phyloP scores from a whole-genome alignment of 2,113 vertebrate genomes.

The Strix aluco region DNA sequence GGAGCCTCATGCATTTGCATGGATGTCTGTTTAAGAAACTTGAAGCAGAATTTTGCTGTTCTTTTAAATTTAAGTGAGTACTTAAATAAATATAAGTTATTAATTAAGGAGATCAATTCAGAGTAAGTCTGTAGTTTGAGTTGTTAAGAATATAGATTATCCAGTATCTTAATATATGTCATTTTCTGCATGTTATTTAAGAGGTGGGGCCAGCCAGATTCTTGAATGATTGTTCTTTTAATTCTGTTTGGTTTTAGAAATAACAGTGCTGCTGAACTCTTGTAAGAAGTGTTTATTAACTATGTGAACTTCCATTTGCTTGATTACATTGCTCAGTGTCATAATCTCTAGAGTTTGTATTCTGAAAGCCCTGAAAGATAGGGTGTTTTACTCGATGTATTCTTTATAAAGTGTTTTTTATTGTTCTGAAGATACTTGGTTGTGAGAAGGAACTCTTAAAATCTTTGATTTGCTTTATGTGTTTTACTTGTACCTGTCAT shows the following conservation, averaged over 20 bases:
- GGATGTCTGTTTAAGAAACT: not conserved
- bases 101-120: not conserved
- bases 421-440: not conserved
- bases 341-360: not conserved
- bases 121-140: not conserved
- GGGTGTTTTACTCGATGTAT: not conserved
- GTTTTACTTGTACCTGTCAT: not conserved
- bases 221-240: not conserved
- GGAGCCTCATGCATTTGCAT: not conserved
- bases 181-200: not conserved
- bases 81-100: not conserved
- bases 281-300: not conserved
- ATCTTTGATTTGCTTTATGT: not conserved
- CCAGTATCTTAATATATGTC: not conserved
- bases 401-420: not conserved
- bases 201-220: not conserved
- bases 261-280: not conserved
- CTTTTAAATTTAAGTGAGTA: not conserved
- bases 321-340: not conserved
- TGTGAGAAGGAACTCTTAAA: not conserved
- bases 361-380: not conserved
- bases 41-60: slow-evolving; percentile 4
- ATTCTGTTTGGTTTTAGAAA: not conserved
- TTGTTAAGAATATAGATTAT: not conserved
- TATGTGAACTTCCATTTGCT: not conserved